Conservation (phyloP, 2,888 invertebrate genomes). For the Isotomurus palustris region DNA sequence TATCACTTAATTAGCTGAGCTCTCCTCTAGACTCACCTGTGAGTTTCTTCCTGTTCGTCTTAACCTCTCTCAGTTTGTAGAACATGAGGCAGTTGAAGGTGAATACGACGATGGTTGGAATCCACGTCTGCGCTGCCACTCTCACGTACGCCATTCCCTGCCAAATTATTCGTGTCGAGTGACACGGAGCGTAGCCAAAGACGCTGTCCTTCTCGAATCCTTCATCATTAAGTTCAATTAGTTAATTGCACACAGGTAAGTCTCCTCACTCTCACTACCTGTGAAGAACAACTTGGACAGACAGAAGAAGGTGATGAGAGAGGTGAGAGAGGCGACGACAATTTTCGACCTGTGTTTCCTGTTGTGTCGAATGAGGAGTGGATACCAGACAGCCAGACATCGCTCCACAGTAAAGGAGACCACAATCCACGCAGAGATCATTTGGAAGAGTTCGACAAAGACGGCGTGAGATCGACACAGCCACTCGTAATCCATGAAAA, state of each 20-base stretch:
- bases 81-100: slow-evolving; percentile 50
- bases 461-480: slow-evolving; percentile 45
- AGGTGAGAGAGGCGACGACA: slow-evolving; percentile 20
- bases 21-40: slow-evolving; percentile 21
- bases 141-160: slow-evolving; percentile 49
- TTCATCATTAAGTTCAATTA: slow-evolving; percentile 26
- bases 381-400: slow-evolving; percentile 44
- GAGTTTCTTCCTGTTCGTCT: slow-evolving; percentile 22
- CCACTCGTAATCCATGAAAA: slow-evolving; percentile 48
- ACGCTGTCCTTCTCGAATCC: slow-evolving; percentile 52
- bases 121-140: slow-evolving; percentile 50
- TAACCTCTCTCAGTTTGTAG: slow-evolving; percentile 34
- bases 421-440: slow-evolving; percentile 51
- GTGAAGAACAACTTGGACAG: slow-evolving; percentile 49
- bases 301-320: slow-evolving; percentile 46
- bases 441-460: slow-evolving; percentile 48
- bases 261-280: slow-evolving; percentile 44
- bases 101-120: slow-evolving; percentile 50
- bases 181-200: slow-evolving; percentile 50
- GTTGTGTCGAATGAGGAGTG: slow-evolving; percentile 28
- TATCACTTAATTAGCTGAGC: neutral
- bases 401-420: slow-evolving; percentile 50
- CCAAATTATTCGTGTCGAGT: slow-evolving; percentile 47
- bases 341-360: slow-evolving; percentile 26
- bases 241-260: neutral